Percentiles rank a stretch among this genome's conserved stretches.
Evolutionary conservation across 2,797 vertebrate species (phyloP).

Genomic region (Oryzias dopingdopingensis): DNA sequence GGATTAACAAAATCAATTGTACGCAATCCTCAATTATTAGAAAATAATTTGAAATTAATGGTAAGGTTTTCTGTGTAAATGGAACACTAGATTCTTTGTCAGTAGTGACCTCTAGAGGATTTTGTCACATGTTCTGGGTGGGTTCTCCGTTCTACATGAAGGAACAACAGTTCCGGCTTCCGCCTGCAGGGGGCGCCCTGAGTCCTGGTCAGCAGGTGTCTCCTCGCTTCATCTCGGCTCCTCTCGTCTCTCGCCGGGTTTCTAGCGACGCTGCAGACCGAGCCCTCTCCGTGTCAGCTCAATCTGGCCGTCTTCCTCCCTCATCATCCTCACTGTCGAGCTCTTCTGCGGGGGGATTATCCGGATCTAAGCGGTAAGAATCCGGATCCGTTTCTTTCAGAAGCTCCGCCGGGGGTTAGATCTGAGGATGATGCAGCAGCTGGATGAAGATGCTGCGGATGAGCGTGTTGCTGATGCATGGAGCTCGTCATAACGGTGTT

Average conservation of each 20-base stretch:
- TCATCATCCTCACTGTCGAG: not conserved
- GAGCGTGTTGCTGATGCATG: slow-evolving; percentile 4
- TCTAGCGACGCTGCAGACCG: slow-evolving; percentile 54
- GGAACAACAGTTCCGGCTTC: fast-evolving
- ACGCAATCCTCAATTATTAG: too few species aligned
- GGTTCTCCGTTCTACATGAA: too few species aligned
- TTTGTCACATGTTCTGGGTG: too few species aligned
- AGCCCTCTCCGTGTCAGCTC: slow-evolving; percentile 22
- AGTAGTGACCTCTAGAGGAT: not conserved
- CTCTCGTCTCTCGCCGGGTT: slow-evolving; percentile 47
- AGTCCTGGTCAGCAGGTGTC: slow-evolving; percentile 12
- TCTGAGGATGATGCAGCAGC: slow-evolving; percentile 41
- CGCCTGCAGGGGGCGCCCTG: slow-evolving; percentile 55
- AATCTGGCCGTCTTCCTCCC: slow-evolving; percentile 15
- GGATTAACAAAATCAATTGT: too few species aligned
- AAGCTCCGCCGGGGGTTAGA: not conserved
- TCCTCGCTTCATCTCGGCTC: slow-evolving; percentile 1
- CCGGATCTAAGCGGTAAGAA: slow-evolving; percentile 32
- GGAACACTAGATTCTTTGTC: not conserved
- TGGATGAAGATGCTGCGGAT: slow-evolving; percentile 30
- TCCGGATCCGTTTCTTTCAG: slow-evolving; percentile 1
- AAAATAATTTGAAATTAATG: not conserved
- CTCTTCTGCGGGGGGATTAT: slow-evolving; percentile 16
- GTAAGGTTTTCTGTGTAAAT: not conserved
- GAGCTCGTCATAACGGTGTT: not conserved